Evolutionary conservation across 2,888 invertebrate genomes (phyloP), one percentile per base, ranked within the genome.

Genomic region (Dryococelus australis): DNA sequence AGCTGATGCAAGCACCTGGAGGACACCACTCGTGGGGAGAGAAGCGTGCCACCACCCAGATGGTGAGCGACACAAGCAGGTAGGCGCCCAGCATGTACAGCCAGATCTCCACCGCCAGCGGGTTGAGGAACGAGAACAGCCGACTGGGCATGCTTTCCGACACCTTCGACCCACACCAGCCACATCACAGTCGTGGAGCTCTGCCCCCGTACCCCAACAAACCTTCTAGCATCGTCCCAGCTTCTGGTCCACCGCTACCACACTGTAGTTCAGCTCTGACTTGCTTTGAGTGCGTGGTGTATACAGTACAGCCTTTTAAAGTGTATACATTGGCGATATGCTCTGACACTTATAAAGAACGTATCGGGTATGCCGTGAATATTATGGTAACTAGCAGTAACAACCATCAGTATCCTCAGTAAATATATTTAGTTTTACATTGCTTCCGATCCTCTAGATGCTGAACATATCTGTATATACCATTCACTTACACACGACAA

Each of bases 21-120:
- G 92, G 92, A 4, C 92, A 93, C 93, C 93, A 93, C 90, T 94
- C 94, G 90, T 94, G 94, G 0, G 95, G 95, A 87, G 93, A 93
- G 91, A 95, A 94, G 87, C 94, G 91, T 27, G 94, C 94, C 88
- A 95, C 93, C 53, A 95, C 92, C 91, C 94, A 95, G 91, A 95
- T 92, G 16, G 93, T 93, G 89, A 92, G 92, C 84, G 92, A 92
- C 88, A 94, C 94, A 89, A 94, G 92, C 43, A 94, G 91, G 90
- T 94, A 95, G 85, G 94, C 94, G 47, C 93, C 93, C 79, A 93
- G 90, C 89, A 94, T 92, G 90, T 93, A 91, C 85, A 94, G 91
- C 95, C 95, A 95, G 87, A 95, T 94, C 91, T 94, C 93, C 43
- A 93, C 92, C 4, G 94, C 94, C 87, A 95, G 91, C 1, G 95